Evolutionary conservation across 2,113 vertebrate genomes (phyloP).

Genomic region (Melospiza georgiana): DNA sequence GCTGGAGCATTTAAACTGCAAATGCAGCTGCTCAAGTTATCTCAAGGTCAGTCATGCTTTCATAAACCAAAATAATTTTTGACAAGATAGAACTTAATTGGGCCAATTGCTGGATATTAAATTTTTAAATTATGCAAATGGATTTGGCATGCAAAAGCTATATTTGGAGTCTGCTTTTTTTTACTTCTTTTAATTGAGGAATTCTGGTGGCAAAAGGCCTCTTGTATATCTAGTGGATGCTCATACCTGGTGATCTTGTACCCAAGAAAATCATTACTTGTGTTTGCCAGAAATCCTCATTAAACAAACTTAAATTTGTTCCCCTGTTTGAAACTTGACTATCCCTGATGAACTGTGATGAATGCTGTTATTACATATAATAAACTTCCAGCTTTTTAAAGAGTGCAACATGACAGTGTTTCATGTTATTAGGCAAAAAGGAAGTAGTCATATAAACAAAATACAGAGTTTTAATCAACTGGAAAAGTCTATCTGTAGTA

Average conservation of each 20-base stretch:
- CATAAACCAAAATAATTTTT: not conserved
- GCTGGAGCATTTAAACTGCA: not conserved
- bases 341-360: conserved; percentile 27
- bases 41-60: not conserved
- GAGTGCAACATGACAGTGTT: not conserved
- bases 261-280: not conserved
- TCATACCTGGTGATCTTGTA: not conserved
- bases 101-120: not conserved
- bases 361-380: conserved; percentile 56
- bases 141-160: not conserved
- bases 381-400: conserved; percentile 44
- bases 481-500: conserved; percentile 7
- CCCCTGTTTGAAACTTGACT: conserved; percentile 31
- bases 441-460: conserved; percentile 30
- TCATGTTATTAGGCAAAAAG: not conserved
- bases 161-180: not conserved
- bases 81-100: conserved; percentile 1
- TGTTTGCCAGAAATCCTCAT: conserved; percentile 33
- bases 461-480: conserved; percentile 46
- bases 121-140: conserved; percentile 46
- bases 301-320: conserved; percentile 35
- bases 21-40: not conserved
- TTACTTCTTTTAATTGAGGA: conserved; percentile 1
- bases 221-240: not conserved
- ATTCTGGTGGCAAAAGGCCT: not conserved